Base-by-base conservation (phyloP, 2,888 invertebrate genomes). In the Ceriagrion tenellum region DNA sequence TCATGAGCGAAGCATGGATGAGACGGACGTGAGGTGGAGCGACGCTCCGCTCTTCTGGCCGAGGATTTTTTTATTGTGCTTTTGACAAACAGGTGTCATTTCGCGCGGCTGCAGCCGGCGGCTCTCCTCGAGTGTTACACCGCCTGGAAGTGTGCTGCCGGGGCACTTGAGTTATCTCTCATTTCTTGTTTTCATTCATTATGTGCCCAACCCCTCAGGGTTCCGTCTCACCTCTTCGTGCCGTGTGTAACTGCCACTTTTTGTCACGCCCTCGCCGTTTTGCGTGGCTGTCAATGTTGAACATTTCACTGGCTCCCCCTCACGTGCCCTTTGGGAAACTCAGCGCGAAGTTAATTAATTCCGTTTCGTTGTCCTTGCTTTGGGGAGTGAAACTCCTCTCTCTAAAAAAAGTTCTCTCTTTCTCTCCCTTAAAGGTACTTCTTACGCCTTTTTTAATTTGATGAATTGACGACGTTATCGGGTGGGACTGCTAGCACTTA, bases 21-120 rank as follows among this genome's bases (percentile, higher is more conserved):
- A 6, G 81, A 81, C 26, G 81, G 30, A 13, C 81, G 23, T 81
- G 12, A 35, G 26, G 16, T 3, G 30, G 81, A 81, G 35, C 12
- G 81, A 35, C n/a, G n/a, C 16, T 1, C 18, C 26, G 69, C 69
- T 26, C 69, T 69, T n/a, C 69, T 69, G 26, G 69, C 81, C 81
- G 81, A 18, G 30, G 35, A n/a, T 13, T 30, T 69, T 23, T 69
- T 69, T 69, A 35, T 81, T 16, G 59, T 81, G n/a, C 81, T 35
- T 18, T 18, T 30, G 30, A 81, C 81, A 35, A 81, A 81, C 81
- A 81, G 81, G 81, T 81, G 81, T 81, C 81, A 81, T 81, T 81
- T 81, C 30, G 81, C 81, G 81, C 81, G 81, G 35, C 81, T 81
- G 81, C 30, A 81, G 81, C 30, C 81, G 81, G 16, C 30, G 81